These are phyloP conservation scores for Lasiommata megera DNA, from an alignment of 2,888 invertebrate species.

Conservation along the genomic window DNA sequence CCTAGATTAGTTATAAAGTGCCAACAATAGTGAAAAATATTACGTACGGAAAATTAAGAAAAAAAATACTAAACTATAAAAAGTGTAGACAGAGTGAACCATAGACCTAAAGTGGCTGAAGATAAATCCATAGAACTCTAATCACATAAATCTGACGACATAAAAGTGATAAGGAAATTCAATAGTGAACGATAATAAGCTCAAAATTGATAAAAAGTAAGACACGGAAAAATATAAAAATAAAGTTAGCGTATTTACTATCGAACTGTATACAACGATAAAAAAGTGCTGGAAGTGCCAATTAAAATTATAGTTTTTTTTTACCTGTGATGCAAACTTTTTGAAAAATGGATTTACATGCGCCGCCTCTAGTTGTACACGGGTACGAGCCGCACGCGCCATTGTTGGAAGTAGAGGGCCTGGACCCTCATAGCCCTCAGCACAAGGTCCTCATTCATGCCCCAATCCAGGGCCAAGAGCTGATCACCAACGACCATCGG, in stretches of 20 bases:
- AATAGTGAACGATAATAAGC: not conserved
- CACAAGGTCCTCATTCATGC: conserved; percentile 76
- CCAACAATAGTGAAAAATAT: conserved; percentile 33
- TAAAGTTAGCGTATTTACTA: conserved; percentile 46
- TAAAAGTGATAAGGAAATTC: not conserved
- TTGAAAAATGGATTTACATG: conserved; percentile 67
- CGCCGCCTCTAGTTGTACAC: conserved; percentile 69
- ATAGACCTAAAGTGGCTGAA: not conserved
- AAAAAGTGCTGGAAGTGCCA: conserved; percentile 22
- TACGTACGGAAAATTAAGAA: too few relatives aligned
- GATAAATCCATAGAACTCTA: not conserved
- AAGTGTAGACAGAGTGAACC: conserved; percentile 28
- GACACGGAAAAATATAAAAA: conserved; percentile 9
- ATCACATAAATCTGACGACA: not conserved
- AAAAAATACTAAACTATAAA: conserved; percentile 28
- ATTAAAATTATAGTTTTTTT: conserved; percentile 19
- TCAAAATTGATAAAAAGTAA: not conserved
- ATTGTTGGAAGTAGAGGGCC: conserved; percentile 68
- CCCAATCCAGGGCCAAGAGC: conserved; percentile 68
- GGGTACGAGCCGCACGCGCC: conserved; percentile 75
- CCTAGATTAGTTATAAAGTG: conserved; percentile 40
- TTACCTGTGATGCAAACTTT: conserved; percentile 30
- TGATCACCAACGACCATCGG: conserved; percentile 66
- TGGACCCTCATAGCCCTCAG: conserved; percentile 75
- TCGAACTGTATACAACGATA: conserved; percentile 43